Percentiles rank a stretch among this genome's conserved stretches.
Conservation (phyloP, 2,888 invertebrate species). For the Drosophila borborema region DNA sequence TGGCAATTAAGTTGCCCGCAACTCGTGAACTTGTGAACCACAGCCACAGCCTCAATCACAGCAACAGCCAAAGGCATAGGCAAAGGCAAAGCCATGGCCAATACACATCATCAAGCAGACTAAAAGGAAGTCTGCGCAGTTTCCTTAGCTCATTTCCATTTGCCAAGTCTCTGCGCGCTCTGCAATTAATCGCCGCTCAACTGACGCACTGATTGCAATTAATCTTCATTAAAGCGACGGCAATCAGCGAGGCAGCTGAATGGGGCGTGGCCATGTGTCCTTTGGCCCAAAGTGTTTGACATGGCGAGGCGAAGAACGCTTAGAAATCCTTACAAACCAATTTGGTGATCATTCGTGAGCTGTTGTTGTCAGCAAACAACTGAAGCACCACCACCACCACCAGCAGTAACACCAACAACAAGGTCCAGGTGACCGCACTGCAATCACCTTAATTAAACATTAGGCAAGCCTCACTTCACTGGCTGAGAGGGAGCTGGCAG, state of each 20-base stretch:
- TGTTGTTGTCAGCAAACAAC: slow-evolving; percentile 64
- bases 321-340: slow-evolving; percentile 78
- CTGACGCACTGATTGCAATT: slow-evolving; percentile 84
- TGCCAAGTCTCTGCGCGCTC: slow-evolving; percentile 33
- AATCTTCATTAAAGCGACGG: slow-evolving; percentile 84
- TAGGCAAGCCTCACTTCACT: slow-evolving; percentile 77
- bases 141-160: slow-evolving; percentile 64
- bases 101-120: slow-evolving; percentile 19
- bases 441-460: slow-evolving; percentile 82
- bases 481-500: slow-evolving; percentile 37
- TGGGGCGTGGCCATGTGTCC: slow-evolving; percentile 47
- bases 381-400: slow-evolving; percentile 28
- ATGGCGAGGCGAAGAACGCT: slow-evolving; percentile 64
- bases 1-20: slow-evolving; percentile 81
- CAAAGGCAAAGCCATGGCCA: slow-evolving; percentile 6
- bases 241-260: slow-evolving; percentile 29
- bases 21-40: slow-evolving; percentile 82
- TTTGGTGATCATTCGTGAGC: slow-evolving; percentile 77
- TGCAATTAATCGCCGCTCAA: slow-evolving; percentile 83
- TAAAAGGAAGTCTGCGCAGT: slow-evolving; percentile 65
- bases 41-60: slow-evolving; percentile 35
- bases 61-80: slow-evolving; percentile 16
- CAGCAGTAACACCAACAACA: slow-evolving; percentile 43
- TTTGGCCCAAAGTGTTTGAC: slow-evolving; percentile 77
- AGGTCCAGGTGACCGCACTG: slow-evolving; percentile 75